Conservation (phyloP, 2,797 vertebrate genomes). For the Oreortyx pictus region DNA sequence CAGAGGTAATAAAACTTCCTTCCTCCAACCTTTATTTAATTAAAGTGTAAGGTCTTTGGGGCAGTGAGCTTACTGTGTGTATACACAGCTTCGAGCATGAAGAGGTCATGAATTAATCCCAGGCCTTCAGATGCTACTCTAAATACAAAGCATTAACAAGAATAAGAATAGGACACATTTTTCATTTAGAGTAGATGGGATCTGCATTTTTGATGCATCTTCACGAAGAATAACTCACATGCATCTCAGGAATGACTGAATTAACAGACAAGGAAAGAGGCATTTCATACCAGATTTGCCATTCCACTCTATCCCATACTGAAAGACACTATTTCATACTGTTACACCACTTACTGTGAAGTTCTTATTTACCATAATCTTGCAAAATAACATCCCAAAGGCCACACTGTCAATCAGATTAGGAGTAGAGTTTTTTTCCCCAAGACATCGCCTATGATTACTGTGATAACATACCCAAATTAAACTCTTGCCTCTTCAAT, state of each 20-base stretch:
- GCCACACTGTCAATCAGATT: neutral
- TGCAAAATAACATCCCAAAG: neutral
- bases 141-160: slow-evolving; percentile 37
- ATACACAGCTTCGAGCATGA: neutral
- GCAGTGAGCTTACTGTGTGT: slow-evolving; percentile 23
- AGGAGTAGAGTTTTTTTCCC: neutral
- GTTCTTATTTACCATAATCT: neutral
- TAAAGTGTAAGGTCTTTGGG: slow-evolving; percentile 58
- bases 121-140: slow-evolving; percentile 29
- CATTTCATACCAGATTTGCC: neutral
- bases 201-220: neutral
- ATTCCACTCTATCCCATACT: neutral
- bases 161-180: slow-evolving; percentile 39
- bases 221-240: slow-evolving; percentile 21
- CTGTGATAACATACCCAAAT: slow-evolving; percentile 26
- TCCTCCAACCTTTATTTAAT: slow-evolving; percentile 66
- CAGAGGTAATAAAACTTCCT: slow-evolving; percentile 70
- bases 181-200: slow-evolving; percentile 42
- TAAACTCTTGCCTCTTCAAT: slow-evolving; percentile 53
- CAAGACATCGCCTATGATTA: neutral
- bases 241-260: slow-evolving; percentile 24
- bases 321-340: neutral
- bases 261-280: slow-evolving; percentile 8
- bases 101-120: slow-evolving; percentile 31
- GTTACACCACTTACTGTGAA: neutral